phyloP scores from a whole-genome alignment of 30 jellyfish, hydroid and myxozoan genomes.

The Cassiopea xamachana region DNA sequence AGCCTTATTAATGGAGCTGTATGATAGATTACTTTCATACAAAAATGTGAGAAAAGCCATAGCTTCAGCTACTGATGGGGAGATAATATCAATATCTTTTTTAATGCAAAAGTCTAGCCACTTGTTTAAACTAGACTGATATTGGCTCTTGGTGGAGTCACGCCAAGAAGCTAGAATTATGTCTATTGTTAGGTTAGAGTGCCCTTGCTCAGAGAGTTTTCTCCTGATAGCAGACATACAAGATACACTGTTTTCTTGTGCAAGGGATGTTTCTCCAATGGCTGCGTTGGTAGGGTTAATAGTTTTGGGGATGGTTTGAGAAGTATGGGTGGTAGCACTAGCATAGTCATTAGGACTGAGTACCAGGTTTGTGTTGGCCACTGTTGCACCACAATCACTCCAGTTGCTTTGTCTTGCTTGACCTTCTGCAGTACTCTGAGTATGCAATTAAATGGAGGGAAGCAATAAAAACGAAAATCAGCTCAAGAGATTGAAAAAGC shows the following conservation, averaged over 20 bases:
- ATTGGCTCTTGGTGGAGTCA: not conserved
- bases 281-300: not conserved
- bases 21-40: not conserved
- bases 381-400: not conserved
- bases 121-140: not conserved
- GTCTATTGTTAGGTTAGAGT: not conserved
- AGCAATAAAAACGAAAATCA: not conserved
- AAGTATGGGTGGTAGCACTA: not conserved
- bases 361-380: not conserved
- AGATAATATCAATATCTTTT: not conserved
- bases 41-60: not conserved
- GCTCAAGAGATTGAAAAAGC: not conserved
- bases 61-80: not conserved
- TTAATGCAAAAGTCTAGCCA: not conserved
- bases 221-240: not conserved
- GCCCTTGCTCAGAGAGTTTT: not conserved
- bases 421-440: not conserved
- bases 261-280: not conserved
- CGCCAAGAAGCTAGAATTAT: not conserved
- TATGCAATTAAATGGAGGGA: not conserved
- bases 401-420: not conserved
- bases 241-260: not conserved
- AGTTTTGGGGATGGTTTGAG: not conserved
- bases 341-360: not conserved
- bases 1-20: not conserved